These are phyloP conservation scores for Tetheella fluctuosa DNA, from an alignment of 2,888 invertebrate species.

Conservation along the genomic window DNA sequence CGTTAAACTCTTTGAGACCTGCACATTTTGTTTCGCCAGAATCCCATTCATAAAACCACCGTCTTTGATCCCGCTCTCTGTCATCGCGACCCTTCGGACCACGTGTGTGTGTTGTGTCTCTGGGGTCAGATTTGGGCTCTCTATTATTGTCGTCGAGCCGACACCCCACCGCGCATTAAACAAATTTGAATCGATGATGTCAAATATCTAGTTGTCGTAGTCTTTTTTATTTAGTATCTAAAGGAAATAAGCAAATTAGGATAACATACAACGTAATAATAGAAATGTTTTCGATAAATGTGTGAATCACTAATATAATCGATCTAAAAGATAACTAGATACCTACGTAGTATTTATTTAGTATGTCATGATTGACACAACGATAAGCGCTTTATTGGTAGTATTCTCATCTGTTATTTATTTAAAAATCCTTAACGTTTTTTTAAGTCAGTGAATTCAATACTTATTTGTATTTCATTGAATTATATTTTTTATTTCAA, in stretches of 20 bases:
- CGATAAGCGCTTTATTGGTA: neutral
- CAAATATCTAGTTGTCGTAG: neutral
- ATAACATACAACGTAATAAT: neutral
- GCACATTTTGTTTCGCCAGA: constrained; percentile 3
- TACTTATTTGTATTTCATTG: neutral
- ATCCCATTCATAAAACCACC: constrained; percentile 12
- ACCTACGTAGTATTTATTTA: no score
- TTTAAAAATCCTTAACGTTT: neutral
- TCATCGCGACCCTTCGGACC: constrained; percentile 32
- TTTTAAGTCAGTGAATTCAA: neutral
- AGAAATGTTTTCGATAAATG: constrained; percentile 6
- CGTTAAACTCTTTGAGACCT: constrained; percentile 7
- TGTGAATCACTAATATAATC: constrained; percentile 8
- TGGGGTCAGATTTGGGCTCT: constrained; percentile 42
- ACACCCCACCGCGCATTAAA: constrained; percentile 36
- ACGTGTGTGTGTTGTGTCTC: constrained; percentile 29
- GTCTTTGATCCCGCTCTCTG: constrained; percentile 33
- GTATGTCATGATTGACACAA: constrained; percentile 1
- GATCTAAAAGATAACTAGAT: constrained; percentile 6
- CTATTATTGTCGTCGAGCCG: constrained; percentile 41
- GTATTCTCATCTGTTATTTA: neutral
- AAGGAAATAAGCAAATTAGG: neutral
- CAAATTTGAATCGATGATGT: constrained; percentile 36
- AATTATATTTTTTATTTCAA: neutral
- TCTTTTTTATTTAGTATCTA: neutral